Percentiles rank a stretch among this genome's conserved stretches.
Evolutionary conservation across 1,140 invertebrate genomes (phyloP).

Genomic region (Dendrolimus kikuchii): DNA sequence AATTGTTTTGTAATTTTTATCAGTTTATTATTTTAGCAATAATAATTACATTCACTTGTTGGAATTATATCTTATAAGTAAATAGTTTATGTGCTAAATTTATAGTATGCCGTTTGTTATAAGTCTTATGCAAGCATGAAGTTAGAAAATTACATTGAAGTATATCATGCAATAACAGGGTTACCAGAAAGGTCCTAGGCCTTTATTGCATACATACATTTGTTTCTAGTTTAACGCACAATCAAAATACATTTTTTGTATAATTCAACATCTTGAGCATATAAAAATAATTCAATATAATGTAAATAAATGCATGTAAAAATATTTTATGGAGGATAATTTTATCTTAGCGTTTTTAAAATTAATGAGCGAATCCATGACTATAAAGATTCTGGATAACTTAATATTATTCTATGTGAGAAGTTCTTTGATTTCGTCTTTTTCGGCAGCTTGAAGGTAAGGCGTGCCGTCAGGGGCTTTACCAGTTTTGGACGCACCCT

Average conservation of each 20-base stretch:
- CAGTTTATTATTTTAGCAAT: conserved; percentile 55
- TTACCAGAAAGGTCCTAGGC: conserved; percentile 17
- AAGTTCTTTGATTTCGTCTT: conserved; percentile 89
- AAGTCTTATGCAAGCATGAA: conserved; percentile 26
- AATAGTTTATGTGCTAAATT: conserved; percentile 62
- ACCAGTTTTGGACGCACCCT: conserved; percentile 90
- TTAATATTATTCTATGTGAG: conserved; percentile 44
- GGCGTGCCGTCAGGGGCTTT: conserved; percentile 88
- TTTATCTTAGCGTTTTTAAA: conserved; percentile 47
- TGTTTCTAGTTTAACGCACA: conserved; percentile 58
- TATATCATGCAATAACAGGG: conserved; percentile 9
- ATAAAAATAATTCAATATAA: conserved; percentile 62
- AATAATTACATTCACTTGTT: conserved; percentile 54
- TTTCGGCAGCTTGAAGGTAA: conserved; percentile 92
- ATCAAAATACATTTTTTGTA: conserved; percentile 37
- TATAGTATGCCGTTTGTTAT: conserved; percentile 46
- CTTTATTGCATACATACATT: conserved; percentile 27
- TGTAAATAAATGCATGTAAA: conserved; percentile 69
- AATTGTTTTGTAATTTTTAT: conserved; percentile 28
- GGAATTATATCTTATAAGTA: conserved; percentile 47
- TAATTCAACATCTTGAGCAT: conserved; percentile 48
- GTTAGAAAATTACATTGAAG: conserved; percentile 10
- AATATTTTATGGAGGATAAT: conserved; percentile 41
- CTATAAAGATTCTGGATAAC: conserved; percentile 16
- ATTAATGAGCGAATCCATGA: conserved; percentile 36